Evolutionary conservation across 2,113 vertebrate genomes (phyloP).

Genomic region (Rhegmatorhina hoffmannsi): DNA sequence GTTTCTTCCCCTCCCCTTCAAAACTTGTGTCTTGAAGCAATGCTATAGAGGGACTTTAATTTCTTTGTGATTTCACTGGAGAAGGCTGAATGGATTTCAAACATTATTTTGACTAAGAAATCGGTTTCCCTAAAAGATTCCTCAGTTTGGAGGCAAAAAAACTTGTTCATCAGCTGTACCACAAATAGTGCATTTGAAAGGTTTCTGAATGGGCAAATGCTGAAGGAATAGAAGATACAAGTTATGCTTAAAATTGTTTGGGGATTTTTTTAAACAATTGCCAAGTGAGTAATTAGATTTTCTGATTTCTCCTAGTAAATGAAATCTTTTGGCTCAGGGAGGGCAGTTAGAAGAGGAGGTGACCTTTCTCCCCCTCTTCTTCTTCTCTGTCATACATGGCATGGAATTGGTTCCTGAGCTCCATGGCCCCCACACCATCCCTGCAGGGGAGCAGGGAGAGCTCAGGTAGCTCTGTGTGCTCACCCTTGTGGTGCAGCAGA

Average conservation of each 20-base stretch:
- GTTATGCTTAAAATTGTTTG: background rate
- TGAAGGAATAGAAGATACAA: background rate
- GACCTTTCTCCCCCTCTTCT: background rate
- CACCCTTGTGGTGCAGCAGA: background rate
- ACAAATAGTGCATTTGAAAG: background rate
- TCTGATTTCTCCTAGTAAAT: conserved; percentile 10
- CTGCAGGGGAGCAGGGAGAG: background rate
- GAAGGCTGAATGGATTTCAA: background rate
- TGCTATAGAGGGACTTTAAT: background rate
- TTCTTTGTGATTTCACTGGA: background rate
- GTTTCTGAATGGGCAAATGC: background rate
- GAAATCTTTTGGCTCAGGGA: background rate
- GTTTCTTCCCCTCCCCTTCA: background rate
- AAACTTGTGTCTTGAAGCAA: background rate
- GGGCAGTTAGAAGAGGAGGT: background rate
- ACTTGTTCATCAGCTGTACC: background rate
- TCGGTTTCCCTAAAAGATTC: background rate
- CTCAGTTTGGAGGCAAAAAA: background rate
- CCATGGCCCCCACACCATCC: background rate
- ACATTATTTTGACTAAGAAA: background rate
- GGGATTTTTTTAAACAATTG: background rate
- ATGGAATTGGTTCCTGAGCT: background rate
- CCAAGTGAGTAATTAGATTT: background rate
- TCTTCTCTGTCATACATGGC: background rate
- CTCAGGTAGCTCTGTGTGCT: background rate